Percentiles rank a stretch among this genome's conserved stretches.
Conservation (phyloP, 2,797 vertebrate genomes). For the Myotis daubentonii region DNA sequence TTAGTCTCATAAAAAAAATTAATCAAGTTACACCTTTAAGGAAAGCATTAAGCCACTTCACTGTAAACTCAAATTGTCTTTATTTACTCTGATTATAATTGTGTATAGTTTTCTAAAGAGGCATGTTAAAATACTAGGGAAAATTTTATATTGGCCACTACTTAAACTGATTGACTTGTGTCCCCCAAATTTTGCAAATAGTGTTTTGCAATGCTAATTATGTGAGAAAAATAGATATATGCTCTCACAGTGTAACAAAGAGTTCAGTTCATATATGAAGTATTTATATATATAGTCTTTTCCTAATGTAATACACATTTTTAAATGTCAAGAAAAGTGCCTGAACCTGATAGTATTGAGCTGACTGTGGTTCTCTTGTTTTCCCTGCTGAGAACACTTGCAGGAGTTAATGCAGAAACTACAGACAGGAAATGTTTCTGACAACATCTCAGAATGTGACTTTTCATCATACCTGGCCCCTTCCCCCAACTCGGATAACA, state of each 20-base stretch:
- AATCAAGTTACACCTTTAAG: slow-evolving; percentile 75
- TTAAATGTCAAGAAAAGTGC: slow-evolving; percentile 1
- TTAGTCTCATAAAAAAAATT: slow-evolving; percentile 72
- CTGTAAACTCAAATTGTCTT: slow-evolving; percentile 63
- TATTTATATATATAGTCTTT: neutral
- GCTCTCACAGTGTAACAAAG: neutral
- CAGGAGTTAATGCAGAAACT: neutral
- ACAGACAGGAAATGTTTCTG: neutral
- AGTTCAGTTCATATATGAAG: neutral
- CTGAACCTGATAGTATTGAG: neutral
- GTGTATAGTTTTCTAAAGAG: slow-evolving; percentile 56
- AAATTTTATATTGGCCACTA: slow-evolving; percentile 55
- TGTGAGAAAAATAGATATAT: neutral
- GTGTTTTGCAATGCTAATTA: slow-evolving; percentile 12
- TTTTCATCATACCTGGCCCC: neutral
- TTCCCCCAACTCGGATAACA: neutral
- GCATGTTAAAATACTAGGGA: slow-evolving; percentile 46
- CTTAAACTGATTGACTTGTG: slow-evolving; percentile 6
- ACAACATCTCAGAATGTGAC: neutral
- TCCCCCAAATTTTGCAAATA: neutral
- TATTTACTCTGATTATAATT: slow-evolving; percentile 66
- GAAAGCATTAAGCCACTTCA: slow-evolving; percentile 64
- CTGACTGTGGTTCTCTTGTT: neutral
- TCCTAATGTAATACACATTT: neutral
- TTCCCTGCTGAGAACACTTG: neutral